Evolutionary conservation across 2,797 vertebrate genomes (phyloP), one percentile per base, ranked within the genome.

Genomic region (Notolepis coatsorum): DNA sequence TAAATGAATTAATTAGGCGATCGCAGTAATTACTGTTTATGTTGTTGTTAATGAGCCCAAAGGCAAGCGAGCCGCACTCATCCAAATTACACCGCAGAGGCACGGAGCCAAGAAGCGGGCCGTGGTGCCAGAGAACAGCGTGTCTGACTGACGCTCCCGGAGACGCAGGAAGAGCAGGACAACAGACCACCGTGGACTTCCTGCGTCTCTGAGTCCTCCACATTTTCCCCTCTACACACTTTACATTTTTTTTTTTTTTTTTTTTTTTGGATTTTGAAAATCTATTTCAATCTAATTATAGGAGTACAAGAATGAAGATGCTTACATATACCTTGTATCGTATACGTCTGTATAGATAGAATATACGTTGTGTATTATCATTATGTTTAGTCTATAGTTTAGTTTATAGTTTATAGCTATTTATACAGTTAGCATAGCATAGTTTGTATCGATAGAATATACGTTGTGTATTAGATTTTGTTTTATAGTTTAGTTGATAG

Each of bases 11-110:
- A 93, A 93, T 93, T 93, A 93, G 89, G 81, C 85, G 89, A 93
- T 93, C 90, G 91, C 89, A 90, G 92, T 92, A 93, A 93, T 93
- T 92, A 93, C 90, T 93, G 92, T 93, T 93, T 93, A 91, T 92
- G 91, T 93, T 92, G 91, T 91, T 93, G 89, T 93, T 92, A 93
- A 94, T 92, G 90, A 94, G 91, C 91, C 91, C 91, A 93, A 92
- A 94, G 92, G 91, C 91, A 90, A 92, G 88, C 78, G 81, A 92
- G 91, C 89, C 89, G 88, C 89, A 91, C 90, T 93, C 91, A 93
- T 91, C 91, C 91, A 93, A 91, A 93, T 93, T 90, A 92, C 87
- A 89, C 84, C 88, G 85, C 75, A 80, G 89, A 90, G 92, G 89
- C 89, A 91, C 76, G 6, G 84, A 92, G 90, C 92, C 89, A 92